Conservation (phyloP, 30 jellyfish, hydroid and myxozoan genomes). For the Turritopsis rubra region DNA sequence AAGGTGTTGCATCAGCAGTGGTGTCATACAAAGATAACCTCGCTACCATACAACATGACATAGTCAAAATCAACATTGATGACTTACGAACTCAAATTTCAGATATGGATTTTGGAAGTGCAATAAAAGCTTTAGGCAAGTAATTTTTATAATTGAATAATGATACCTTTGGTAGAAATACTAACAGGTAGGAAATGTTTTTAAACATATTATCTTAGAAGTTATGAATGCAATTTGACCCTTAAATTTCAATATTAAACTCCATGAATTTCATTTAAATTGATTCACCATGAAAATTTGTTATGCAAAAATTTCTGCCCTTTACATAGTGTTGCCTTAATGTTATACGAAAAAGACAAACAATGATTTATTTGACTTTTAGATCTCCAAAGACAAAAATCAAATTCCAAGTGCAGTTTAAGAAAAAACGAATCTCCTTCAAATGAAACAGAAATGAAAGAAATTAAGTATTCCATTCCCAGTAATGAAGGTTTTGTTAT, state of each 20-base stretch:
- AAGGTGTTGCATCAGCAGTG: slow-evolving; percentile 19
- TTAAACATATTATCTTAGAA: too few relatives aligned
- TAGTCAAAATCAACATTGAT: slow-evolving; percentile 16
- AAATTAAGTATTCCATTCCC: not conserved
- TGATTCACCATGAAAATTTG: too few relatives aligned
- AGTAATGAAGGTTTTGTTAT: not conserved
- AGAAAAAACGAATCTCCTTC: not conserved
- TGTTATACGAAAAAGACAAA: too few relatives aligned
- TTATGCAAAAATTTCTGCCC: too few relatives aligned
- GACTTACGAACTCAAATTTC: slow-evolving; percentile 11
- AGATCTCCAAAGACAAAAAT: not conserved
- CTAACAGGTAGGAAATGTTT: too few relatives aligned
- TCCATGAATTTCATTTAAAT: not conserved
- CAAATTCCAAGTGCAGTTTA: not conserved
- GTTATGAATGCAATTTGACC: too few relatives aligned
- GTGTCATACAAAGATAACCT: slow-evolving; percentile 9
- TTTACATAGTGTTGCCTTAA: too few relatives aligned
- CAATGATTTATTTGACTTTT: not conserved
- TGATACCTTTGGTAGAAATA: not conserved
- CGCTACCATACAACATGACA: slow-evolving; percentile 8
- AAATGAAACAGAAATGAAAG: not conserved
- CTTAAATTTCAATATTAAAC: too few relatives aligned
- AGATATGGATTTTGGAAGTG: slow-evolving; percentile 8
- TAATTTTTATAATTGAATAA: not conserved
- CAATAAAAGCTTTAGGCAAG: slow-evolving; percentile 24